Base-by-base conservation (phyloP, 2,888 invertebrate genomes). In the Ephialtes manifestator region DNA sequence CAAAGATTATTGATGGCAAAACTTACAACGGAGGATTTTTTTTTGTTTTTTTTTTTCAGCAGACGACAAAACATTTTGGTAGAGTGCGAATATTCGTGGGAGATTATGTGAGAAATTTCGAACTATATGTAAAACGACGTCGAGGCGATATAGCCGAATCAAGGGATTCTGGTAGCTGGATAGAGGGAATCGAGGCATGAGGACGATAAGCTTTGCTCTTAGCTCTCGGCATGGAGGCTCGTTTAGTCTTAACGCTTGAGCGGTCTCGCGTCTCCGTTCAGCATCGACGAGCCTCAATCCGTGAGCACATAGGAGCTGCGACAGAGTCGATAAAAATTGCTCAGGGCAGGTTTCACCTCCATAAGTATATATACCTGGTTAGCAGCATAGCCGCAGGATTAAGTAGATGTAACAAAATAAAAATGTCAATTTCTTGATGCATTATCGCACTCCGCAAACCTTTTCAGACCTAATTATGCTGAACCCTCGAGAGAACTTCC, bases 241-340 rank as follows among this genome's bases (percentile, higher is more conserved):
- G 58, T 72, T 72, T 72, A 46, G 72, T 72, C 72, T 72, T 72
- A 72, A 72, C 72, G 72, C 39, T 72, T 72, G 72, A 72, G 58
- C 58, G 58, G 28, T 58, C 43, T 55, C 55, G 72, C 72, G 72
- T 58, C 58, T 58, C 58, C 58, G 72, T 72, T 72, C 72, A 24
- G 72, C 55, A 72, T 72, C 72, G 72, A 58, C 58, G 55, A 11
- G 43, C 58, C 39, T 43, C 55, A 58, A 58, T 28, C 7, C 35
- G 13, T 55, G 58, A 55, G 55, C 55, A 35, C 10, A n/a, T 24
- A 43, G 55, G 55, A 72, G 18, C 58, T 58, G 15, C 55, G 43
- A 43, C 58, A n/a, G 24, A 28, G 46, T 72, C 43, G 71, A 72
- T 58, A 72, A 46, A 60, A 72, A 72, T 46, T 72, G n/a, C 58